Percentiles rank a stretch among this genome's conserved stretches.
phyloP scores from a whole-genome alignment of 2,113 vertebrate genomes.

The Dicaeum eximium region DNA sequence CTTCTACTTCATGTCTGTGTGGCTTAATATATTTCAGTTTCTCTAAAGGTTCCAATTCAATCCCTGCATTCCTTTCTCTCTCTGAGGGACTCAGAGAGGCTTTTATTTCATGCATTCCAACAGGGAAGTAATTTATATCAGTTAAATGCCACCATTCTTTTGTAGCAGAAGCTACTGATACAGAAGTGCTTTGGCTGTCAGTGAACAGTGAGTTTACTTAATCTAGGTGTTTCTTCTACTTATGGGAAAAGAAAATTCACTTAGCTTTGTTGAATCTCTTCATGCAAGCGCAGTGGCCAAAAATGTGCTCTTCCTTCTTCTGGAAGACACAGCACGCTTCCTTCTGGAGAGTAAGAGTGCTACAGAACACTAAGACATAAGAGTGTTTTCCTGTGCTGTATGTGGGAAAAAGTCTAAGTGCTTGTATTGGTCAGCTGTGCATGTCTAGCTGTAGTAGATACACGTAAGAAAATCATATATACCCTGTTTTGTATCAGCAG shows the following conservation, averaged over 20 bases:
- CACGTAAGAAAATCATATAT: not conserved
- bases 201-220: not conserved
- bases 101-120: no score
- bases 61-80: no score
- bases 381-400: not conserved
- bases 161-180: not conserved
- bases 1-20: no score
- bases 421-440: not conserved
- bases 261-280: not conserved
- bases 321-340: not conserved
- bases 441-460: not conserved
- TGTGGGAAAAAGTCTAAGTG: not conserved
- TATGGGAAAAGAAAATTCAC: not conserved
- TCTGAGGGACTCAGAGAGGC: no score
- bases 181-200: not conserved
- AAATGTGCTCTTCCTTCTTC: not conserved
- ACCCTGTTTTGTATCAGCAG: not conserved
- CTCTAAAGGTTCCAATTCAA: no score
- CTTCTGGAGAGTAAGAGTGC: not conserved
- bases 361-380: not conserved
- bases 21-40: no score
- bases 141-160: not conserved
- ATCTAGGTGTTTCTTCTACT: not conserved
- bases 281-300: accelerated
- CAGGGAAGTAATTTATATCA: not conserved